Percentiles rank a stretch among this genome's conserved stretches.
These are phyloP conservation scores for Dryobotodes eremita DNA, from an alignment of 2,888 invertebrate species.

Conservation along the genomic window DNA sequence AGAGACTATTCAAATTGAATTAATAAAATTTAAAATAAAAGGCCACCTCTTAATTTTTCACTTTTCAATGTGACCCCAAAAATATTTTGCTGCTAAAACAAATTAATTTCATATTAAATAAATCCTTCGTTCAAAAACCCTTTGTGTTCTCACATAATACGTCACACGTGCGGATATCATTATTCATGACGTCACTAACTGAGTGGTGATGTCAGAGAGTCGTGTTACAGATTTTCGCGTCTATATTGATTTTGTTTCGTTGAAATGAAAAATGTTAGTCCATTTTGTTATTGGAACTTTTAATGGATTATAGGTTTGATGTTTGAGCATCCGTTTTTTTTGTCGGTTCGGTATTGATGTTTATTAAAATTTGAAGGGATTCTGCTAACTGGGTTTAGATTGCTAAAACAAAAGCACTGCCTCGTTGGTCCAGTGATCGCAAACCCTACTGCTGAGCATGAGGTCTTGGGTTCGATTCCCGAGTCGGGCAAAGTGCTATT, in stretches of 20 bases:
- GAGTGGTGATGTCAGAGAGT: constrained; percentile 61
- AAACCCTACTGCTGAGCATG: not conserved
- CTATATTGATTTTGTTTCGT: constrained; percentile 55
- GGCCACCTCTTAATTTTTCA: not conserved
- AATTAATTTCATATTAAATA: constrained; percentile 43
- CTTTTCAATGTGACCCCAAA: constrained; percentile 10
- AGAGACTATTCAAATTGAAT: not conserved
- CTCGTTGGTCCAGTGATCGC: not conserved
- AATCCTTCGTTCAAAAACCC: constrained; percentile 47
- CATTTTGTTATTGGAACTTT: constrained; percentile 43
- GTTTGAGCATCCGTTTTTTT: not conserved
- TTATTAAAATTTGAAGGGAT: not conserved
- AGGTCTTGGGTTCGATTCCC: no score
- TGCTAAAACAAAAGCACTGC: not conserved
- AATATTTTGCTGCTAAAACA: constrained; percentile 14
- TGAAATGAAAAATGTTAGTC: constrained; percentile 45
- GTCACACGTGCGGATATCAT: constrained; percentile 62
- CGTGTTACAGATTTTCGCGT: constrained; percentile 56
- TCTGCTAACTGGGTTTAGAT: not conserved
- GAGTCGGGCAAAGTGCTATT: not conserved
- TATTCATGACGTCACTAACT: constrained; percentile 71
- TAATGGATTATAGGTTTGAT: constrained; percentile 9
- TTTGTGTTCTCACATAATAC: constrained; percentile 51
- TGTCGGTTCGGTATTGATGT: not conserved
- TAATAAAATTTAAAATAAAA: not conserved